These are phyloP conservation scores for Geotrupes spiniger DNA, from an alignment of 2,888 invertebrate genomes.

Conservation along the genomic window DNA sequence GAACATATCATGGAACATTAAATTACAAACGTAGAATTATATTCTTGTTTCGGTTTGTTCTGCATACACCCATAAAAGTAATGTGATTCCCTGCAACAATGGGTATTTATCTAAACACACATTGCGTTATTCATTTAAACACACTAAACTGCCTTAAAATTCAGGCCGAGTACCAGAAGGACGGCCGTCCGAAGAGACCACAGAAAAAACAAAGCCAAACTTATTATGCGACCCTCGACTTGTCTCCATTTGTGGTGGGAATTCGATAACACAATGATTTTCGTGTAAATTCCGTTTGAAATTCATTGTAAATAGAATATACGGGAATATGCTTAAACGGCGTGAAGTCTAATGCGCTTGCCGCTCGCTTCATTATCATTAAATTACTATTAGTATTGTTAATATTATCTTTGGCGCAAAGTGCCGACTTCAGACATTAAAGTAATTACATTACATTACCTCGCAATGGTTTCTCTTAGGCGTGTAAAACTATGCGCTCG, in stretches of 20 bases:
- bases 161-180: conserved; percentile 15
- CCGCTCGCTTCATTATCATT: conserved; percentile 14
- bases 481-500: too few species aligned
- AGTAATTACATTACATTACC: conserved; percentile 2
- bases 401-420: conserved; percentile 7
- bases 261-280: background rate
- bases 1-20: too few species aligned
- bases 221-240: conserved; percentile 2
- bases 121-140: too few species aligned
- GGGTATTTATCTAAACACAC: too few species aligned
- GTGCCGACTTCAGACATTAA: conserved; percentile 1
- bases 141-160: conserved; percentile 10
- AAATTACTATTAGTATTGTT: conserved; percentile 15
- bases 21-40: too few species aligned
- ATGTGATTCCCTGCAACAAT: too few species aligned
- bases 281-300: background rate
- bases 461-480: background rate
- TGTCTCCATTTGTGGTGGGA: background rate
- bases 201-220: background rate
- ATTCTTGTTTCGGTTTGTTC: too few species aligned
- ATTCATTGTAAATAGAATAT: background rate
- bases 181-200: conserved; percentile 11
- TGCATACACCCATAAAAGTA: too few species aligned
- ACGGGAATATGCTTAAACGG: background rate
- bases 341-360: background rate